phyloP scores from a whole-genome alignment of 2,888 invertebrate species.

The Acleris sparsana region DNA sequence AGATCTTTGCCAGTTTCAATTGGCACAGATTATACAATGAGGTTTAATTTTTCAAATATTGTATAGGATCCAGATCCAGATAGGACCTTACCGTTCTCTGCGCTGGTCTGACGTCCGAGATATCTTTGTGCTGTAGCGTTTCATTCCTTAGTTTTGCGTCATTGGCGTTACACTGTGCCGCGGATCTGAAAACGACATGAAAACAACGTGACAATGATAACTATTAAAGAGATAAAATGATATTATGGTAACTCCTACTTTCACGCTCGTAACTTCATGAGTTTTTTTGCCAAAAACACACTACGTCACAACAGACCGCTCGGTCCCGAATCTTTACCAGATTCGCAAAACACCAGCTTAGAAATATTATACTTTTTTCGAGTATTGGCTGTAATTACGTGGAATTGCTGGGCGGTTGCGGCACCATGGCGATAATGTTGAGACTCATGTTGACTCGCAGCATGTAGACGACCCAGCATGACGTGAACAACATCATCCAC shows the following conservation, averaged over 20 bases:
- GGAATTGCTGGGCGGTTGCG: constrained; percentile 60
- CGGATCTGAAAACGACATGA: constrained; percentile 52
- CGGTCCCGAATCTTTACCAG: no score
- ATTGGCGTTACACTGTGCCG: constrained; percentile 59
- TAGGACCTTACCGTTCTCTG: constrained; percentile 60
- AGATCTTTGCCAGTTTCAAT: no score
- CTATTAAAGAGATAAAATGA: no score
- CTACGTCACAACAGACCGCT: no score
- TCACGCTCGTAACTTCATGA: no score
- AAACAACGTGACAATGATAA: no score
- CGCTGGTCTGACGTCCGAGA: constrained; percentile 65
- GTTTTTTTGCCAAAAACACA: no score
- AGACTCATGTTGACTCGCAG: constrained; percentile 90
- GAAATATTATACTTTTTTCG: no score
- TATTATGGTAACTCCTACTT: no score
- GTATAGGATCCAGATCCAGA: background rate
- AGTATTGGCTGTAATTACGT: constrained; percentile 53
- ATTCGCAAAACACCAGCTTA: no score
- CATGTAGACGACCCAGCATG: constrained; percentile 89
- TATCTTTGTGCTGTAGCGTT: constrained; percentile 60
- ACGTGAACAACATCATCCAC: constrained; percentile 87
- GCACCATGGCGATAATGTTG: constrained; percentile 88
- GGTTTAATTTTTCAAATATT: no score
- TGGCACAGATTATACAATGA: no score
- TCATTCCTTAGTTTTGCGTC: constrained; percentile 55